Base-by-base conservation (phyloP, 2,888 invertebrate species). In the Pseudolycoriella hygida region DNA sequence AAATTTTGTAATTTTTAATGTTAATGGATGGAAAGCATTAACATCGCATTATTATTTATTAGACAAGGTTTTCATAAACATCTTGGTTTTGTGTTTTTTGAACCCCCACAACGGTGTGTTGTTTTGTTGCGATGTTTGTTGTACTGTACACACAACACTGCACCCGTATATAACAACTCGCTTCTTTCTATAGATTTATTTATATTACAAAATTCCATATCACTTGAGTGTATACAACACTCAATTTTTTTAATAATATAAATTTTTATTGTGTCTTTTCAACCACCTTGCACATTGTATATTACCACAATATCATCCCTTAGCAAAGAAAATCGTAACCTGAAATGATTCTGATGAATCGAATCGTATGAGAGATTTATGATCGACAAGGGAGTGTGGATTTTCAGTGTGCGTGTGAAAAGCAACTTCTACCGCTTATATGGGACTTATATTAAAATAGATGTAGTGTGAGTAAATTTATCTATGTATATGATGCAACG, bases 291-390 rank as follows among this genome's bases (percentile, higher is more conserved):
- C 25, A 25, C 25, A 25, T 25, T 25, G 25, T 25, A 25, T 25
- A 25, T 25, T 25, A 25, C 25, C 25, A 25, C 25, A 25, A 25
- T 25, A 25, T 25, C 25, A 25, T 25, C 25, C 25, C 25, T 25
- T 25, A 25, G 25, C 25, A 25, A 30, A 42, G 14, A 12, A 39
- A 38, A 44, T 20, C 17, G 37, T 8, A 17, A 39, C 38, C 25
- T 42, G 20, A 40, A 47, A 45, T 45, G 43, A 34, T 45, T 45
- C 47, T 43, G 47, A 47, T 47, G 45, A 47, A 47, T 47, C 47
- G 45, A 47, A 47, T 39, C 45, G 45, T 47, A 45, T 47, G 43
- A 47, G 42, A 48, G 48, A 48, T 48, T 48, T 48, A 48, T 48
- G 48, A 48, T 45, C 48, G 46, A 48, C 48, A 45, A 31, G 48